These are phyloP conservation scores for Apotomis turbidana DNA, from an alignment of 2,888 invertebrate species.

Conservation along the genomic window DNA sequence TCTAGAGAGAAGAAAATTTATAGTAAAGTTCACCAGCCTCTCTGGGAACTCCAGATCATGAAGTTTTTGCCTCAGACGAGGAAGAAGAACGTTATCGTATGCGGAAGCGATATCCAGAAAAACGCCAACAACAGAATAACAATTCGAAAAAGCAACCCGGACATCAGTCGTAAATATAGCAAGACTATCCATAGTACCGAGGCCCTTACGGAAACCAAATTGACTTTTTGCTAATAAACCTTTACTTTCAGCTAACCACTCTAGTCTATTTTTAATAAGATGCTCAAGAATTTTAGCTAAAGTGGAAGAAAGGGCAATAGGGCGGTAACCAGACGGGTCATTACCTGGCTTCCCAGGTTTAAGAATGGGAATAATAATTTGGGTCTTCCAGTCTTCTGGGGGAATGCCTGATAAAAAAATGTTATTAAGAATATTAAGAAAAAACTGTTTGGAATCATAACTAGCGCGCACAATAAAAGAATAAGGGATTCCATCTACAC, in stretches of 20 bases:
- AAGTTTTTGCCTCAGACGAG: conserved; percentile 46
- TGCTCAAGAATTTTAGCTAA: conserved; percentile 47
- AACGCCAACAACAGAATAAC: conserved; percentile 43
- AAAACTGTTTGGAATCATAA: too few species aligned
- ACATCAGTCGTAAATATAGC: conserved; percentile 47
- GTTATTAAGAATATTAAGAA: too few species aligned
- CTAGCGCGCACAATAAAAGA: too few species aligned
- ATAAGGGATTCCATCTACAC: too few species aligned
- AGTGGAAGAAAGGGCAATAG: conserved; percentile 46
- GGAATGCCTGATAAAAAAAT: too few species aligned
- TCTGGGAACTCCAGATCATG: conserved; percentile 11
- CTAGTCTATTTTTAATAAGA: conserved; percentile 46
- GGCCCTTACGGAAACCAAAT: conserved; percentile 49
- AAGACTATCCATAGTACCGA: conserved; percentile 49
- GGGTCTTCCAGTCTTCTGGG: too few species aligned
- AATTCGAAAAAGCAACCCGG: conserved; percentile 40
- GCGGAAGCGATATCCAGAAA: conserved; percentile 50
- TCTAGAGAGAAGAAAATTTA: conserved; percentile 16
- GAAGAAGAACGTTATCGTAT: conserved; percentile 48
- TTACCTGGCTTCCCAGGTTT: too few species aligned
- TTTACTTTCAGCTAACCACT: conserved; percentile 47
- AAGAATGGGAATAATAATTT: too few species aligned
- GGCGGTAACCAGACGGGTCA: conserved; percentile 28
- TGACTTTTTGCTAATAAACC: conserved; percentile 41
- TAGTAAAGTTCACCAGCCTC: neutral